Evolutionary conservation across 2,797 vertebrate genomes (phyloP).

Genomic region (Psittacula derbiana): DNA sequence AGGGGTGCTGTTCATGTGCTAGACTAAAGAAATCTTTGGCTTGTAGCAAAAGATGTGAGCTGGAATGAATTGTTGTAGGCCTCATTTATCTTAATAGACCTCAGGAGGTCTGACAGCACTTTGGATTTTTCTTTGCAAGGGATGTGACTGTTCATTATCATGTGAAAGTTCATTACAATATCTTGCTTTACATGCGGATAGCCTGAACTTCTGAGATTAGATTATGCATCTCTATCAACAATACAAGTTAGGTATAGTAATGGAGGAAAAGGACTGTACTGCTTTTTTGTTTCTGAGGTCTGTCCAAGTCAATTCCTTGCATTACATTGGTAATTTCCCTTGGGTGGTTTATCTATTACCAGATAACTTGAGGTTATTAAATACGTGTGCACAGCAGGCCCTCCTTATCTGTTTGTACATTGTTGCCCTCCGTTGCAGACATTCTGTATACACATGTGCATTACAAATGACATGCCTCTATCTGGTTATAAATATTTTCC

Average conservation of each 20-base stretch:
- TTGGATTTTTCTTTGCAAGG: not conserved
- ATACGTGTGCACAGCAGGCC: not conserved
- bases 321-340: constrained; percentile 18
- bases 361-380: constrained; percentile 43
- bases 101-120: not conserved
- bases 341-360: constrained; percentile 11
- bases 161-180: not conserved
- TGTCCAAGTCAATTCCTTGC: constrained; percentile 27
- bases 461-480: constrained; percentile 18
- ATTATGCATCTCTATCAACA: not conserved
- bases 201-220: constrained; percentile 7
- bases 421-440: constrained; percentile 20
- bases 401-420: constrained; percentile 17
- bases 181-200: not conserved
- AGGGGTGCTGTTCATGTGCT: not conserved
- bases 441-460: constrained; percentile 7
- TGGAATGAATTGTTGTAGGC: not conserved
- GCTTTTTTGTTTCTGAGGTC: not conserved
- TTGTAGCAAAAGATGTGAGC: not conserved
- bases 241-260: not conserved
- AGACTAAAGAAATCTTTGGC: not conserved
- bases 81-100: not conserved
- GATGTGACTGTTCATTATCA: not conserved
- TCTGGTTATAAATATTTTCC: constrained; percentile 41
- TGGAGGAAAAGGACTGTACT: not conserved